Conservation (phyloP, 1,140 invertebrate species). For the Batillaria attramentaria region DNA sequence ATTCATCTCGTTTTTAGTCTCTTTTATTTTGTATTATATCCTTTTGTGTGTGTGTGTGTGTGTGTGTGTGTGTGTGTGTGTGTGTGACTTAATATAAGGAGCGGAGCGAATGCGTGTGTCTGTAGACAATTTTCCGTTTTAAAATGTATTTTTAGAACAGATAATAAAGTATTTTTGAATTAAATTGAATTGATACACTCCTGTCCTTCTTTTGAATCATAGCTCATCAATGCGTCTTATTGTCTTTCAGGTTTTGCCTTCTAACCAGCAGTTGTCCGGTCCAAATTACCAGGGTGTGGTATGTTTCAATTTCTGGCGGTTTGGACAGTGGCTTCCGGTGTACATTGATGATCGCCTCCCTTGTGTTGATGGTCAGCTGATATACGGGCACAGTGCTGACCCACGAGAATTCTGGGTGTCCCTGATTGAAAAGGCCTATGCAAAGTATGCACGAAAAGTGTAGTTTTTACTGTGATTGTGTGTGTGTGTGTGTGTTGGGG, state of each 20-base stretch:
- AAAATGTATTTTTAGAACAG: no score
- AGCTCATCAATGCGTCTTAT: constrained; percentile 6
- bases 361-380: constrained; percentile 55
- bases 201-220: constrained; percentile 58
- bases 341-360: constrained; percentile 84
- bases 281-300: constrained; percentile 63
- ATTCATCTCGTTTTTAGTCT: no score
- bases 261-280: constrained; percentile 53
- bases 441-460: constrained; percentile 62
- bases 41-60: no score
- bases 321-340: constrained; percentile 83
- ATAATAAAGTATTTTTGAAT: no score
- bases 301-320: constrained; percentile 84
- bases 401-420: constrained; percentile 93
- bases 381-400: constrained; percentile 61
- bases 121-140: no score
- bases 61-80: no score
- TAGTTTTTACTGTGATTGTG: neutral
- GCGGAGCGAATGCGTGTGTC: no score
- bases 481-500: neutral
- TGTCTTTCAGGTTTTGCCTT: constrained; percentile 72
- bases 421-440: constrained; percentile 91
- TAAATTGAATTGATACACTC: neutral
- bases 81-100: no score
- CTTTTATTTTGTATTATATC: no score